These are phyloP conservation scores for Tenthredo mesomela DNA, from an alignment of 2,888 invertebrate species.

Conservation along the genomic window DNA sequence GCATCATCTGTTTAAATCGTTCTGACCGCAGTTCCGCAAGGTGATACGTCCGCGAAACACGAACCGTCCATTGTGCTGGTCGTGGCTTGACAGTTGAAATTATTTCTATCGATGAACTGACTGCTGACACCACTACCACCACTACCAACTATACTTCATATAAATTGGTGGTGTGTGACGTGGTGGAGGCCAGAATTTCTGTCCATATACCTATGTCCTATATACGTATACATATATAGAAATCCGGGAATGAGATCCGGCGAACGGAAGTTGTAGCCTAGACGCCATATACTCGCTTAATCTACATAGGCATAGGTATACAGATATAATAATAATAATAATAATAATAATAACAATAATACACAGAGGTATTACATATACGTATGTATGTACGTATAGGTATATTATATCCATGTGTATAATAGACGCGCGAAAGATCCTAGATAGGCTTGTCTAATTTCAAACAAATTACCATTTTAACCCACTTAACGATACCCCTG, in stretches of 20 bases:
- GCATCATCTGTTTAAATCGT: constrained; percentile 41
- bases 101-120: constrained; percentile 38
- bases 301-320: not conserved
- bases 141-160: no score
- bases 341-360: constrained; percentile 5
- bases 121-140: not conserved
- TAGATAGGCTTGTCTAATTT: constrained; percentile 27
- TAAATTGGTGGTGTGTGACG: no score
- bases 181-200: not conserved
- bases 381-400: not conserved
- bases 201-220: not conserved
- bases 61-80: constrained; percentile 30
- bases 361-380: no score
- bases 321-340: constrained; percentile 1
- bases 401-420: not conserved
- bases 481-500: constrained; percentile 37
- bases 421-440: constrained; percentile 8
- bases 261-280: constrained; percentile 41
- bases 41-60: constrained; percentile 42
- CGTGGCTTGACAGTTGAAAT: constrained; percentile 26
- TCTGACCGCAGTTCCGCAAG: constrained; percentile 33
- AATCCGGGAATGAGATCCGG: constrained; percentile 30
- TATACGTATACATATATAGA: not conserved
- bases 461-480: constrained; percentile 44
- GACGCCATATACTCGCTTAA: not conserved